Conservation (phyloP, 2,797 vertebrate genomes). For the Melopsittacus undulatus region DNA sequence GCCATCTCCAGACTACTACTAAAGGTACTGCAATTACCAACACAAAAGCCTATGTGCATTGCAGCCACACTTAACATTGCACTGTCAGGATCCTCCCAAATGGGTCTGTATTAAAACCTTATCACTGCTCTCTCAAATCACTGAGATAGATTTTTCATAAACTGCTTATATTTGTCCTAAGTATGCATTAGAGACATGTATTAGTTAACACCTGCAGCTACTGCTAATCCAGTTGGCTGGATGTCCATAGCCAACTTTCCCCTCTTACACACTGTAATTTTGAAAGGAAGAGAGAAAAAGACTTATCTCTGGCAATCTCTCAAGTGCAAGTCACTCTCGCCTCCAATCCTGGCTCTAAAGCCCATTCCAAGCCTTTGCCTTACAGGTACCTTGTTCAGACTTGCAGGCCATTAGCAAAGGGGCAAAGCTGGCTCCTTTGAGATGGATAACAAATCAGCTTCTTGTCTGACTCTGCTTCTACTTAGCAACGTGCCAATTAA, state of each 20-base stretch:
- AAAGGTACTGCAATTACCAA: neutral
- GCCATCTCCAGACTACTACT: neutral
- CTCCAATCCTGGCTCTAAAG: slow-evolving; percentile 19
- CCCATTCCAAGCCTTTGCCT: slow-evolving; percentile 47
- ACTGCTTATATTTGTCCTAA: neutral
- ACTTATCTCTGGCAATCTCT: slow-evolving; percentile 70
- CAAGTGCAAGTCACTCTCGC: slow-evolving; percentile 39
- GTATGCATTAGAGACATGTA: neutral
- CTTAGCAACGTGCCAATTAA: slow-evolving; percentile 65
- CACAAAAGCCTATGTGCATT: neutral
- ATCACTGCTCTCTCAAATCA: neutral
- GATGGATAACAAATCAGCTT: neutral
- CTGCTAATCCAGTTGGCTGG: neutral
- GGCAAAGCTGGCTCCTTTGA: slow-evolving; percentile 39
- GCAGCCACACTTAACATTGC: neutral
- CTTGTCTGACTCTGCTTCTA: slow-evolving; percentile 48
- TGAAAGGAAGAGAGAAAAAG: slow-evolving; percentile 13
- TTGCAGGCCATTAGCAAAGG: slow-evolving; percentile 55
- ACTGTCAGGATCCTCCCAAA: neutral
- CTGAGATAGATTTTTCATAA: neutral
- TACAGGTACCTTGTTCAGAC: slow-evolving; percentile 70
- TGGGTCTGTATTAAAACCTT: neutral
- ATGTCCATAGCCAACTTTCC: neutral
- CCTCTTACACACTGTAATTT: neutral
- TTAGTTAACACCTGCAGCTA: slow-evolving; percentile 47